phyloP scores from a whole-genome alignment of 2,797 vertebrate species.

The Yasuhikotakia modesta region DNA sequence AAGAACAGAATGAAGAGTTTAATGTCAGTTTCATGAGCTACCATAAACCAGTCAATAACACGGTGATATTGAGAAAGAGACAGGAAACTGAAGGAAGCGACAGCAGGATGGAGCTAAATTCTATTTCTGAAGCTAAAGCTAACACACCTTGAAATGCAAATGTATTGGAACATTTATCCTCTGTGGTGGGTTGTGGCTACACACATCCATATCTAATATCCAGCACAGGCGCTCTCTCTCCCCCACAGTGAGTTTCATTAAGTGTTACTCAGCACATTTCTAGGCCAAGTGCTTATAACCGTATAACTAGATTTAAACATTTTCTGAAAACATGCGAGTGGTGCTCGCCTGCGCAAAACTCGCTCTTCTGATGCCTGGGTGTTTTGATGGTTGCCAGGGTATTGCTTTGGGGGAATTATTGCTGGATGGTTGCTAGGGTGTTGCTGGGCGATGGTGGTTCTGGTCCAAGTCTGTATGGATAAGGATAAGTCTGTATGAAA shows the following conservation, averaged over 20 bases:
- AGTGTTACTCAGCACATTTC: slow-evolving; percentile 47
- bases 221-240: neutral
- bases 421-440: too few relatives aligned
- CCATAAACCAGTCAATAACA: neutral
- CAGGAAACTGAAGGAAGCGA: neutral
- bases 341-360: neutral
- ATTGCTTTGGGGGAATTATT: neutral
- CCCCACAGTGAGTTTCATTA: neutral
- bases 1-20: neutral
- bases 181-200: neutral
- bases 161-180: slow-evolving; percentile 4
- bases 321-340: neutral
- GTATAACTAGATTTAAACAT: neutral
- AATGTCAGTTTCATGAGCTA: neutral
- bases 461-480: too few relatives aligned
- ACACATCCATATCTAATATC: neutral
- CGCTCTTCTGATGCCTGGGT: neutral
- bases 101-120: slow-evolving; percentile 4
- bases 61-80: slow-evolving; percentile 7
- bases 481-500: neutral
- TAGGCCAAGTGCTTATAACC: slow-evolving; percentile 20
- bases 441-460: too few relatives aligned
- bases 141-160: slow-evolving; percentile 49
- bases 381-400: neutral
- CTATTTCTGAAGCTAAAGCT: slow-evolving; percentile 21